These are phyloP conservation scores for Hypsopygia costalis DNA, from an alignment of 2,888 invertebrate genomes.

Conservation along the genomic window DNA sequence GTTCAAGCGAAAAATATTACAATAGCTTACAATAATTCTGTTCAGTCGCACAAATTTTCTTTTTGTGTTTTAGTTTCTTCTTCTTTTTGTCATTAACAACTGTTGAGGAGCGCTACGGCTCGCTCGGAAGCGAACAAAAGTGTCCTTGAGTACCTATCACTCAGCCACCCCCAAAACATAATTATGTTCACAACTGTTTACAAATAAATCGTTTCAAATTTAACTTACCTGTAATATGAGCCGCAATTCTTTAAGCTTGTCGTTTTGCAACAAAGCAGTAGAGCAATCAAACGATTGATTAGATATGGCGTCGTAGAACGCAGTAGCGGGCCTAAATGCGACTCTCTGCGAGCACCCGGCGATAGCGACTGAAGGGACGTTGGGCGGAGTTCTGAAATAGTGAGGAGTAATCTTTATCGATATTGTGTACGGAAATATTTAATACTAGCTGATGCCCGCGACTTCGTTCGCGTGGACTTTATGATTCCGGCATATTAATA, in stretches of 20 bases:
- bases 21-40: too few species aligned
- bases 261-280: conserved; percentile 28
- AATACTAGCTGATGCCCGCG: too few species aligned
- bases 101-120: conserved; percentile 5
- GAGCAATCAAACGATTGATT: conserved; percentile 31
- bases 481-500: too few species aligned
- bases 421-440: conserved; percentile 9
- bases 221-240: conserved; percentile 9
- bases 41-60: too few species aligned
- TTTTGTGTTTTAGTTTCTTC: neutral
- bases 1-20: too few species aligned
- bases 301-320: conserved; percentile 51
- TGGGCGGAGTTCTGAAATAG: conserved; percentile 40
- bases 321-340: conserved; percentile 41
- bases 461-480: too few species aligned
- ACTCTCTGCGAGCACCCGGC: conserved; percentile 46
- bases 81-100: neutral
- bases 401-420: conserved; percentile 18
- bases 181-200: conserved; percentile 7
- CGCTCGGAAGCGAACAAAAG: conserved; percentile 26
- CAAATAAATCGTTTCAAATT: conserved; percentile 1
- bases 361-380: conserved; percentile 56
- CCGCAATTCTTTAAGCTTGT: conserved; percentile 10
- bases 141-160: conserved; percentile 29
- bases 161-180: neutral